Conservation (phyloP, 1,140 invertebrate species). For the Latrodectus geometricus region DNA sequence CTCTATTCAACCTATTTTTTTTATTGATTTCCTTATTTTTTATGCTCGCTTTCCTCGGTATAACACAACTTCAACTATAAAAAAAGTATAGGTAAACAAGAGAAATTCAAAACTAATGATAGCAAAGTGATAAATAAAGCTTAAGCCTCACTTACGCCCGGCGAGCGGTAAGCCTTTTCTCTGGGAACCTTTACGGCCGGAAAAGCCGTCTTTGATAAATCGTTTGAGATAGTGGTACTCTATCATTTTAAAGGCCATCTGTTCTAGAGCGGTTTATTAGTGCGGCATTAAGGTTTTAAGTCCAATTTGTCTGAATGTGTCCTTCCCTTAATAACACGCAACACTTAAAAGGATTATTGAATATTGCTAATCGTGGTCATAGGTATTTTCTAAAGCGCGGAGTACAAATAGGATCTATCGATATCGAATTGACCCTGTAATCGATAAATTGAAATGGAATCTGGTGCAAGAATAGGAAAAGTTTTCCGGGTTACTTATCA, state of each 20-base stretch:
- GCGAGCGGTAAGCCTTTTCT: slow-evolving; percentile 29
- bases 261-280: slow-evolving; percentile 49
- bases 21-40: too few relatives aligned
- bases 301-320: slow-evolving; percentile 52
- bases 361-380: background rate
- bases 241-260: slow-evolving; percentile 58
- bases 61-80: background rate
- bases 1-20: too few relatives aligned
- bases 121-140: slow-evolving; percentile 46
- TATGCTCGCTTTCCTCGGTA: too few relatives aligned
- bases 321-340: background rate
- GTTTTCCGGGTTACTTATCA: too few relatives aligned
- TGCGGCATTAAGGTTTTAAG: slow-evolving; percentile 41
- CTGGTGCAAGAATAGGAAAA: too few relatives aligned
- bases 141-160: slow-evolving; percentile 20
- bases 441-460: too few relatives aligned
- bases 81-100: slow-evolving; percentile 23
- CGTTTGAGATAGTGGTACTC: slow-evolving; percentile 5
- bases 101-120: slow-evolving; percentile 58
- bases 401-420: too few relatives aligned
- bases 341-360: slow-evolving; percentile 47
- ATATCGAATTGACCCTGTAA: too few relatives aligned
- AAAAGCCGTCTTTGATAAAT: slow-evolving; percentile 55
- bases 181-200: slow-evolving; percentile 25
- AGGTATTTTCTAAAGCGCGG: too few relatives aligned